These are phyloP conservation scores for Amphilophus citrinellus DNA, from an alignment of 2,113 vertebrate genomes.

Conservation along the genomic window DNA sequence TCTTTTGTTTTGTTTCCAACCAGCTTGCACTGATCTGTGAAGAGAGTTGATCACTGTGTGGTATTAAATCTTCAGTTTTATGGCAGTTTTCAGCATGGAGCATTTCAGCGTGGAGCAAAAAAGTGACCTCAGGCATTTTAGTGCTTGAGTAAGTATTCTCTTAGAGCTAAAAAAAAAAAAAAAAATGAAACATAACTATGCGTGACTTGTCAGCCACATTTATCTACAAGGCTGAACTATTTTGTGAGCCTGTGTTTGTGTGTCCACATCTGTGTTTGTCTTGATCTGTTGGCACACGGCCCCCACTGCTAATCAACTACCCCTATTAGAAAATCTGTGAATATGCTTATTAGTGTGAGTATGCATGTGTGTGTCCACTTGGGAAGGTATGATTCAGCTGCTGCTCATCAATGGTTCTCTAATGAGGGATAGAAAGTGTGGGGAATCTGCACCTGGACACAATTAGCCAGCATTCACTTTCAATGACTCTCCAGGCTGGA, in stretches of 20 bases:
- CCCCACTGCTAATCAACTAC: slow-evolving; percentile 1
- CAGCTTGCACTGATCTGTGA: background rate
- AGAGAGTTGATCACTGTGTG: background rate
- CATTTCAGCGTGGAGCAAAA: background rate
- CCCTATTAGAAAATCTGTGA: background rate
- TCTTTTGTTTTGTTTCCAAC: background rate
- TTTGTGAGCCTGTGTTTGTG: background rate
- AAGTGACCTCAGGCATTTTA: background rate
- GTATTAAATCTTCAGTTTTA: background rate
- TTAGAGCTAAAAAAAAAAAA: background rate
- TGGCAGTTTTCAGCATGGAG: background rate
- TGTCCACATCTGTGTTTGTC: slow-evolving; percentile 25
- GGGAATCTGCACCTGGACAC: slow-evolving; percentile 57
- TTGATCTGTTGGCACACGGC: slow-evolving; percentile 11
- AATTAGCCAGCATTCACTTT: slow-evolving; percentile 41
- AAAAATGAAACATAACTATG: background rate
- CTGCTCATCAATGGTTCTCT: slow-evolving; percentile 18
- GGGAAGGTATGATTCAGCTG: background rate
- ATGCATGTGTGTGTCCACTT: background rate
- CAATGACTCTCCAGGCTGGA: slow-evolving; percentile 9
- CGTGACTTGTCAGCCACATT: background rate
- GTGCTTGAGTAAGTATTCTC: background rate
- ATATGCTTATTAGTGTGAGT: slow-evolving; percentile 24
- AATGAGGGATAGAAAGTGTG: slow-evolving; percentile 35
- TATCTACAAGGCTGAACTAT: background rate